phyloP scores from a whole-genome alignment of 2,113 vertebrate species.

The Pomatostomus ruficeps region DNA sequence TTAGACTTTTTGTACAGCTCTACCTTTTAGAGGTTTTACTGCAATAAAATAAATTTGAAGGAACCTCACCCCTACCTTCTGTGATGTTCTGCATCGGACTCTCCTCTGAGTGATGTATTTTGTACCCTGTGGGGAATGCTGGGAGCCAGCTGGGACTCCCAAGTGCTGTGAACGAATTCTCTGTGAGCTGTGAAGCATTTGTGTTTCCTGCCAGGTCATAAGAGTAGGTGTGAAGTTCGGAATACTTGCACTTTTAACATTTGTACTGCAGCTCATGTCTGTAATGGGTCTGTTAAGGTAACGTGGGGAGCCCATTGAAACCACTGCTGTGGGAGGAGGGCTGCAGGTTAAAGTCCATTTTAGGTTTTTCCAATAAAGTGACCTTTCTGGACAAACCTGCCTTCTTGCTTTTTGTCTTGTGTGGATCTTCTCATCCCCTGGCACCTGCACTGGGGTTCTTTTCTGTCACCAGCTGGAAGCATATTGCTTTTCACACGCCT shows the following conservation, averaged over 20 bases:
- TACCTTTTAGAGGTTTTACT: conserved; percentile 73
- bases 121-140: conserved; percentile 57
- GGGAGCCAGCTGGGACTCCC: conserved; percentile 1
- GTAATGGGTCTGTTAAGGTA: conserved; percentile 7
- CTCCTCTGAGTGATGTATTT: conserved; percentile 53
- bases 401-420: neutral
- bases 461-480: neutral
- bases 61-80: conserved; percentile 50
- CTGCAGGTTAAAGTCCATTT: conserved; percentile 28
- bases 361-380: conserved; percentile 70
- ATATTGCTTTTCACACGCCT: rapidly evolving
- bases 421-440: neutral
- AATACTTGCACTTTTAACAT: conserved; percentile 48
- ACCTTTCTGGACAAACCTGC: conserved; percentile 55
- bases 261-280: conserved; percentile 38
- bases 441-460: neutral
- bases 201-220: conserved; percentile 40
- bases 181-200: conserved; percentile 63
- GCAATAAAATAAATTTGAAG: conserved; percentile 72
- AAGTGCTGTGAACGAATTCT: conserved; percentile 42
- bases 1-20: conserved; percentile 77
- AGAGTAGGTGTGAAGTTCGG: conserved; percentile 46
- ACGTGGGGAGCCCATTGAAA: conserved; percentile 64
- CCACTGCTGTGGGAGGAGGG: conserved; percentile 66
- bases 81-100: conserved; percentile 31